Conservation (phyloP, 2,797 vertebrate genomes). For the Adrianichthys oophorus region DNA sequence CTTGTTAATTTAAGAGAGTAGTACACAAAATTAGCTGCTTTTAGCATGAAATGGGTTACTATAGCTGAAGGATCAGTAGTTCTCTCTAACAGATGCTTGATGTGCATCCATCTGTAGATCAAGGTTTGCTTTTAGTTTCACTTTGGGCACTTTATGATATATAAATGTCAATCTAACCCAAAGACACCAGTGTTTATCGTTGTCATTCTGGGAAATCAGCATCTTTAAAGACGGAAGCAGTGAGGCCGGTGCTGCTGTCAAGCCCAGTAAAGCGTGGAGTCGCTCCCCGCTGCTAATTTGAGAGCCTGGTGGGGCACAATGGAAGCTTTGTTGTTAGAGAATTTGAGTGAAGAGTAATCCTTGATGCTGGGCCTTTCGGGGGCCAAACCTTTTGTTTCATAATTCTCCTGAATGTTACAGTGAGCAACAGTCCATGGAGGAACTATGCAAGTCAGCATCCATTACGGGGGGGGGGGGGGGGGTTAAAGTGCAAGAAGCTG, state of each 20-base stretch:
- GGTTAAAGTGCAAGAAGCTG: not conserved
- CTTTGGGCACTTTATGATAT: slow-evolving; percentile 5
- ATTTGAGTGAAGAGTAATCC: slow-evolving; percentile 70
- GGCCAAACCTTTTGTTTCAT: slow-evolving; percentile 59
- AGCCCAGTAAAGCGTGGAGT: slow-evolving; percentile 57
- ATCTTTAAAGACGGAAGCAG: not conserved
- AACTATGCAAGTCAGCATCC: slow-evolving; percentile 6
- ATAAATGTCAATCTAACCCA: not conserved
- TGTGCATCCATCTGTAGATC: slow-evolving; percentile 23
- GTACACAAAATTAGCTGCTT: not conserved
- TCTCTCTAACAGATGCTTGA: slow-evolving; percentile 22
- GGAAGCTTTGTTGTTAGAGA: slow-evolving; percentile 63
- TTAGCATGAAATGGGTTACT: not conserved
- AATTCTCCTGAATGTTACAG: slow-evolving; percentile 58
- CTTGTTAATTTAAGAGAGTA: not conserved
- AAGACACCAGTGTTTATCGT: not conserved
- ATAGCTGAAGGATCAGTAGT: not conserved
- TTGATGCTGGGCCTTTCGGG: slow-evolving; percentile 56
- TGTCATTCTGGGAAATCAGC: not conserved
- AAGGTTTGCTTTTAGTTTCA: slow-evolving; percentile 18
- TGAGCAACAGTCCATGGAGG: slow-evolving; percentile 20
- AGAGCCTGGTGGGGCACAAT: slow-evolving; percentile 61
- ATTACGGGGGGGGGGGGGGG: slow-evolving; percentile 9
- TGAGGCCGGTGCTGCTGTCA: slow-evolving; percentile 45
- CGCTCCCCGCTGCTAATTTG: slow-evolving; percentile 60